Conservation (phyloP, 2,888 invertebrate species). For the Boloria euphrosyne region DNA sequence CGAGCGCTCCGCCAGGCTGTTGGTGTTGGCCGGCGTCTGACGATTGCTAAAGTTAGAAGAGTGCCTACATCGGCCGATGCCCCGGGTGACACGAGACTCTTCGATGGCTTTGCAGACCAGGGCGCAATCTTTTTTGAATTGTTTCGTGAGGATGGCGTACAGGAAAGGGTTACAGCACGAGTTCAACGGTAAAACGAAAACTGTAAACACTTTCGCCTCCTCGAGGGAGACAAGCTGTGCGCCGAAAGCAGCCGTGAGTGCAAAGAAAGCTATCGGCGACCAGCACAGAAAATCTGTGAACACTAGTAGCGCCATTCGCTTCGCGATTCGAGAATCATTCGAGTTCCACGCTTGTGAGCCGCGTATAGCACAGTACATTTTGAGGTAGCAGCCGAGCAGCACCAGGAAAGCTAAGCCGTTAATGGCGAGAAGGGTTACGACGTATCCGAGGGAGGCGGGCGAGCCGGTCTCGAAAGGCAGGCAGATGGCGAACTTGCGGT, state of each 20-base stretch:
- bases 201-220: slow-evolving; percentile 97
- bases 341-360: slow-evolving; percentile 99
- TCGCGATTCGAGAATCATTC: slow-evolving; percentile 97
- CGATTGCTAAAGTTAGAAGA: slow-evolving; percentile 94
- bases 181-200: slow-evolving; percentile 97
- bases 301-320: slow-evolving; percentile 97
- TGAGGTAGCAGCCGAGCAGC: slow-evolving; percentile 96
- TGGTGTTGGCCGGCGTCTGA: slow-evolving; percentile 93
- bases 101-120: slow-evolving; percentile 97
- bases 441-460: slow-evolving; percentile 91
- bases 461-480: slow-evolving; percentile 95
- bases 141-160: slow-evolving; percentile 98
- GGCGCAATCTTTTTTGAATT: slow-evolving; percentile 98
- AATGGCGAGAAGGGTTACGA: slow-evolving; percentile 93
- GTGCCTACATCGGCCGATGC: slow-evolving; percentile 92
- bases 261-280: slow-evolving; percentile 98
- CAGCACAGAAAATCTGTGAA: slow-evolving; percentile 99
- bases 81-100: slow-evolving; percentile 94
- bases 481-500: slow-evolving; percentile 97
- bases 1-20: slow-evolving; percentile 90
- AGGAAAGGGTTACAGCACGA: slow-evolving; percentile 99
- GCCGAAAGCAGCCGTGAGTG: slow-evolving; percentile 96
- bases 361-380: slow-evolving; percentile 99
- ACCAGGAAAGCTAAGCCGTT: slow-evolving; percentile 97
- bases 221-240: slow-evolving; percentile 94